Evolutionary conservation across 1,140 invertebrate genomes (phyloP).

Genomic region (Battus philenor): DNA sequence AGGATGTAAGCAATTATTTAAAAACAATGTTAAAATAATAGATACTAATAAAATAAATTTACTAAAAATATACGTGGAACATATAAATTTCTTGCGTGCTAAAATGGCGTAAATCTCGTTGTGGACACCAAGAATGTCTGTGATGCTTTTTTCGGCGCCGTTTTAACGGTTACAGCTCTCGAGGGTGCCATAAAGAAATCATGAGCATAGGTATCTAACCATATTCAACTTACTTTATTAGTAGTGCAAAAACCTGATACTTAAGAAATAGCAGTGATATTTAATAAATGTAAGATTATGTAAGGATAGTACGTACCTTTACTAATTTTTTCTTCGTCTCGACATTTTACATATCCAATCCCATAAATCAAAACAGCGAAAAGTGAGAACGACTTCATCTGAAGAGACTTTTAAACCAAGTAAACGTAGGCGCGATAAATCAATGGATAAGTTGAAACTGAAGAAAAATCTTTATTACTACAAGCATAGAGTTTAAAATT

Average conservation of each 20-base stretch:
- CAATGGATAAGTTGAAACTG: background rate
- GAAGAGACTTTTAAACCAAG: conserved; percentile 11
- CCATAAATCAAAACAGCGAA: conserved; percentile 14
- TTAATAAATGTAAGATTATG: conserved; percentile 14
- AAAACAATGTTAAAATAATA: too few relatives aligned
- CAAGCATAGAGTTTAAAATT: conserved; percentile 22
- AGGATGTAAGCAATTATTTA: too few relatives aligned
- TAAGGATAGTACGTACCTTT: too few relatives aligned
- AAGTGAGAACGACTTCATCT: conserved; percentile 25
- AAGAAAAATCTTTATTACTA: conserved; percentile 18
- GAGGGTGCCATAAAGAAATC: conserved; percentile 34
- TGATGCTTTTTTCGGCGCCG: conserved; percentile 38
- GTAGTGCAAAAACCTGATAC: conserved; percentile 1
- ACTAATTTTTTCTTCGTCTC: conserved; percentile 63
- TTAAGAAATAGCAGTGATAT: conserved; percentile 3
- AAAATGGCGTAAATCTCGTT: conserved; percentile 47
- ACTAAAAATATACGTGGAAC: background rate
- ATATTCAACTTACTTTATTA: conserved; percentile 22
- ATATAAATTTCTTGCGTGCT: conserved; percentile 30
- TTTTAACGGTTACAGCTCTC: conserved; percentile 51
- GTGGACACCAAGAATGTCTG: conserved; percentile 34
- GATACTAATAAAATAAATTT: too few relatives aligned
- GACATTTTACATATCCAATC: conserved; percentile 26
- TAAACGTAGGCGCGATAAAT: conserved; percentile 8
- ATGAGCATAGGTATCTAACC: conserved; percentile 29